A percentile compares a stretch with the other conserved stretches of the same genome.
These are phyloP conservation scores for Xestoiulus laeticollis DNA, from an alignment of 2,888 invertebrate genomes.

Conservation along the genomic window DNA sequence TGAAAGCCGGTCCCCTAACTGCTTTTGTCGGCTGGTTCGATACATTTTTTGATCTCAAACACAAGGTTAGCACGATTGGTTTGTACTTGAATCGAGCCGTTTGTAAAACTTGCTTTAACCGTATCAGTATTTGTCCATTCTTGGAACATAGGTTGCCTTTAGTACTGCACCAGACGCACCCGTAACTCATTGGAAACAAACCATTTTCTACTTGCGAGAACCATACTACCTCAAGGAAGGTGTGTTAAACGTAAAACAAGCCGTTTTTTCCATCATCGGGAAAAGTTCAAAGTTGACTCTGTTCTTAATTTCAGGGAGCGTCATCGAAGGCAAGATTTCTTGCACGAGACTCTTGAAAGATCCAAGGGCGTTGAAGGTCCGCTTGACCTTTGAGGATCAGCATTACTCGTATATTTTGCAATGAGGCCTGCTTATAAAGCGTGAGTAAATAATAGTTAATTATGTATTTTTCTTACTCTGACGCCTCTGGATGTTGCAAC, in stretches of 20 bases:
- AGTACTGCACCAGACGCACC: conserved; percentile 71
- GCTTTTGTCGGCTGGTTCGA: conserved; percentile 93
- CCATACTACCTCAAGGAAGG: conserved; percentile 65
- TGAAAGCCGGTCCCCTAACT: conserved; percentile 75
- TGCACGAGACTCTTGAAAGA: conserved; percentile 79
- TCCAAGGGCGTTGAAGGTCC: conserved; percentile 77
- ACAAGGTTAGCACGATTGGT: conserved; percentile 61
- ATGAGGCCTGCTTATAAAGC: background rate
- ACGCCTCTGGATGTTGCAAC: background rate
- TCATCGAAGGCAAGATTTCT: conserved; percentile 72
- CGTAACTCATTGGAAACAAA: conserved; percentile 79
- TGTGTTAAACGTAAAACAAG: conserved; percentile 20
- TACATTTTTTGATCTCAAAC: conserved; percentile 78
- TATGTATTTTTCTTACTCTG: background rate
- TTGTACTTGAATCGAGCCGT: background rate
- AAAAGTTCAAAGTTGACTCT: background rate
- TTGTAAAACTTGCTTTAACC: background rate
- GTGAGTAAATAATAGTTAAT: background rate
- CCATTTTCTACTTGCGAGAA: conserved; percentile 73
- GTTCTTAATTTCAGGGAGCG: conserved; percentile 56
- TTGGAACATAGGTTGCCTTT: background rate
- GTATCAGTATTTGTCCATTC: background rate
- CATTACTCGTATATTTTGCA: conserved; percentile 46
- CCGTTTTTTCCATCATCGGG: background rate
- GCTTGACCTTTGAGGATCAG: conserved; percentile 68